Conservation (phyloP, 2,888 invertebrate species). For the Anthophora plumipes region DNA sequence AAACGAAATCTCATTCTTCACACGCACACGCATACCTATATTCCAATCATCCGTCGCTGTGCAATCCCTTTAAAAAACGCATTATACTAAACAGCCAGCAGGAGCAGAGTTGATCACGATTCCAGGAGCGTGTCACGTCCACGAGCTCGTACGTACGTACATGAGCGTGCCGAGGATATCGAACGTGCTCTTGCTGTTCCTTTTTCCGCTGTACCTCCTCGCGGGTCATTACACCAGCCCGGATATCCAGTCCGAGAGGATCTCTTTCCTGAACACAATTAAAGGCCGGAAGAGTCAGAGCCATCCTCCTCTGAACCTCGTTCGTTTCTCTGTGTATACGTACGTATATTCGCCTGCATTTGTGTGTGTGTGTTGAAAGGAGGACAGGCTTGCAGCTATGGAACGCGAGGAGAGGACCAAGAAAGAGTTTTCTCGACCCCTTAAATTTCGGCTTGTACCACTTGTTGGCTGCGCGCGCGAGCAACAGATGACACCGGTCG, state of each 20-base stretch:
- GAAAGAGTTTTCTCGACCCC: conserved; percentile 72
- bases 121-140: conserved; percentile 37
- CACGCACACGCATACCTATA: no score
- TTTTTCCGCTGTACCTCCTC: conserved; percentile 57
- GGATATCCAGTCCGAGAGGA: conserved; percentile 69
- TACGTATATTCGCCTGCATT: not conserved
- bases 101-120: conserved; percentile 28
- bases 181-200: conserved; percentile 34
- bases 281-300: conserved; percentile 75
- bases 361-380: conserved; percentile 40
- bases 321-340: not conserved
- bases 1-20: not conserved
- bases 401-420: conserved; percentile 55
- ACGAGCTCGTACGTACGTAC: conserved; percentile 25
- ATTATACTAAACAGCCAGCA: conserved; percentile 11
- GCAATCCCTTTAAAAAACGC: not conserved
- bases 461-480: conserved; percentile 76
- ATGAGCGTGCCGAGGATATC: conserved; percentile 47
- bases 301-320: conserved; percentile 34
- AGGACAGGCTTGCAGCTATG: conserved; percentile 60
- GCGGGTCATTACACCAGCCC: conserved; percentile 68
- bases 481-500: conserved; percentile 76
- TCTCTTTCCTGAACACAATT: conserved; percentile 75
- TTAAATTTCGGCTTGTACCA: conserved; percentile 79
- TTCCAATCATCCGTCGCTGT: not conserved